Base-by-base conservation (phyloP, 2,888 invertebrate species). In the Agriopis marginaria region DNA sequence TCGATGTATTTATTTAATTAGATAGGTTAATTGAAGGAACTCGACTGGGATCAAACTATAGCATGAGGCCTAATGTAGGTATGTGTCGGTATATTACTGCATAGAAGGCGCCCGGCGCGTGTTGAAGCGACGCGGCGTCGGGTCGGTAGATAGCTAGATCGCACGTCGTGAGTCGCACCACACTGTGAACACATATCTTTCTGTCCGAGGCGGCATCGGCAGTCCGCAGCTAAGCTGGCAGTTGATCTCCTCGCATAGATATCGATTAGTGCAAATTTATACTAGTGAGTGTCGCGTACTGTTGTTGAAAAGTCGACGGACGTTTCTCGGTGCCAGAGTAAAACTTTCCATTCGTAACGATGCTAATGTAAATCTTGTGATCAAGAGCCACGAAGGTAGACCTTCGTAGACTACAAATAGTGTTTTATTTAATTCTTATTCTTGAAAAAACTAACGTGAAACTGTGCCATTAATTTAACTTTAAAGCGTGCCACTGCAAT, bases 401-500 rank as follows among this genome's bases (percentile, higher is more conserved):
- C 80, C 82, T 89, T 84, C 79, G 83, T 82, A 80, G 81, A 77
- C 79, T 82, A 80, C 79, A 81, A 83, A 78, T 87, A 88, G 82
- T 89, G 83, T 88, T 85, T 88, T 84, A 82, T 88, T 85, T 87
- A 83, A 72, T 89, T 91, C 86, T 89, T 90, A 84, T 90, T 89
- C 86, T 92, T 90, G 87, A 90, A 85, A 85, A 85, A 91, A 92
- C 93, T 93, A 93, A 94, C 94, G 94, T 94, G 94, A 94, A 94
- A 92, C 87, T 93, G 94, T 94, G 94, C 94, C 94, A 94, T 94
- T 92, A 89, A 90, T 92, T 89, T 93, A 92, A 92, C 92, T 91
- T 91, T 91, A 91, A 86, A 85, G 89, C 86, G 92, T 93, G 93
- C 92, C 92, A 91, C 92, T 91, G 92, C 90, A 90, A 88, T 89